Evolutionary conservation across 2,797 vertebrate species (phyloP).

Genomic region (Zenarchopterus dispar): DNA sequence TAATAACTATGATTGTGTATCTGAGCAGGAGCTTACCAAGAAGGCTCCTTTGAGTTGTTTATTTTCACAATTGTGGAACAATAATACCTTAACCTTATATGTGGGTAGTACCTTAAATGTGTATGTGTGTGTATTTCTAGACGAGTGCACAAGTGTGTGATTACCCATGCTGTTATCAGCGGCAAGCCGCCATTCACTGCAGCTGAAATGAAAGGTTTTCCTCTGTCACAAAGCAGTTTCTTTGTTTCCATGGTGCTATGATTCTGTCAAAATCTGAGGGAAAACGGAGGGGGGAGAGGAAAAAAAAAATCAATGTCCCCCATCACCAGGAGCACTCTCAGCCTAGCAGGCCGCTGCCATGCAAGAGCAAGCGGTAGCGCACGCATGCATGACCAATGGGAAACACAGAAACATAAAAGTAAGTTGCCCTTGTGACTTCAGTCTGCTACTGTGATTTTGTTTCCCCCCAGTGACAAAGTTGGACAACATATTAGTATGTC

Average conservation of each 20-base stretch:
- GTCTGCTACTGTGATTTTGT: slow-evolving; percentile 44
- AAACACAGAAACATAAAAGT: slow-evolving; percentile 31
- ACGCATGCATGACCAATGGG: slow-evolving; percentile 42
- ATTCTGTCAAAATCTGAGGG: slow-evolving; percentile 97
- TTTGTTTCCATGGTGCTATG: slow-evolving; percentile 93
- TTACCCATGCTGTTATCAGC: slow-evolving; percentile 82
- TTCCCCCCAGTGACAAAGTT: slow-evolving; percentile 7
- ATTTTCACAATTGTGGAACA: slow-evolving; percentile 73
- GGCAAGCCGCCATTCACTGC: slow-evolving; percentile 74
- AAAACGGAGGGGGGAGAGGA: slow-evolving; percentile 78
- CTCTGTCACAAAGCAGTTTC: slow-evolving; percentile 85
- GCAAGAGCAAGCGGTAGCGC: slow-evolving; percentile 50
- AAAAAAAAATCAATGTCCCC: slow-evolving; percentile 94
- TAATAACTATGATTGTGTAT: slow-evolving; percentile 64
- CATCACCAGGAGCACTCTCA: slow-evolving; percentile 71
- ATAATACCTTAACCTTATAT: slow-evolving; percentile 73
- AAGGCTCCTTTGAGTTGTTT: slow-evolving; percentile 73
- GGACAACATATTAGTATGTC: not conserved
- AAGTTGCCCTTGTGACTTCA: slow-evolving; percentile 31
- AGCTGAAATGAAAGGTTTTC: slow-evolving; percentile 79
- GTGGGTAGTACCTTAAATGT: slow-evolving; percentile 39
- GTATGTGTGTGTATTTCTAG: slow-evolving; percentile 17
- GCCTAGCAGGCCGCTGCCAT: slow-evolving; percentile 64
- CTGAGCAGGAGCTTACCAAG: slow-evolving; percentile 64
- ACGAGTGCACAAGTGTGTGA: slow-evolving; percentile 53